A percentile compares a stretch with the other conserved stretches of the same genome.
Conservation (phyloP, 2,888 invertebrate species). For the Agriopis leucophaearia region DNA sequence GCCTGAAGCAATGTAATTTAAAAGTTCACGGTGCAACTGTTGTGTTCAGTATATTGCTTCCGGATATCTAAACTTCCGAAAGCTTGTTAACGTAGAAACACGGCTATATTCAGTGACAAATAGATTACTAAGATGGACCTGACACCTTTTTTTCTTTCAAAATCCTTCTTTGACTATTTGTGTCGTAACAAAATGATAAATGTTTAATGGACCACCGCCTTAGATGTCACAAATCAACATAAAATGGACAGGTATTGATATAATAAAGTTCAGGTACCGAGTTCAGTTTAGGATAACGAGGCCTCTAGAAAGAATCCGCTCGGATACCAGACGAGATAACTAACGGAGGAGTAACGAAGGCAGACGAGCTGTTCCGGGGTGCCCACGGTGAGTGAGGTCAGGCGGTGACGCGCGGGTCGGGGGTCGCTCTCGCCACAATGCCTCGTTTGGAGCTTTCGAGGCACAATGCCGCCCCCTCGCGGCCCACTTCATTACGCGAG, state of each 20-base stretch:
- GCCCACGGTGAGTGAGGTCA: slow-evolving; percentile 53
- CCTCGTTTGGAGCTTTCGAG: slow-evolving; percentile 70
- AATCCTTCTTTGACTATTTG: not conserved
- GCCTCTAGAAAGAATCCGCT: slow-evolving; percentile 8
- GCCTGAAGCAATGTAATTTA: slow-evolving; percentile 73
- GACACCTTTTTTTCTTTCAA: slow-evolving; percentile 13
- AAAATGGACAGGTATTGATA: slow-evolving; percentile 40
- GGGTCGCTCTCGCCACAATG: slow-evolving; percentile 78
- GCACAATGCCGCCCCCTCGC: slow-evolving; percentile 82
- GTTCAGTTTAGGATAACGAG: slow-evolving; percentile 51
- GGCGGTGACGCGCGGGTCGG: slow-evolving; percentile 74
- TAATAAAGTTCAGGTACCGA: slow-evolving; percentile 36
- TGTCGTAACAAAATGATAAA: slow-evolving; percentile 36
- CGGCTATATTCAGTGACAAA: slow-evolving; percentile 8
- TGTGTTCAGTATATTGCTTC: slow-evolving; percentile 60
- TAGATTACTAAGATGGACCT: not conserved
- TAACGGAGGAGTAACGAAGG: slow-evolving; percentile 9
- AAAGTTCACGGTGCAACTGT: slow-evolving; percentile 79
- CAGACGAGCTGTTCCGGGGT: slow-evolving; percentile 48
- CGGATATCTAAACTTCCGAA: slow-evolving; percentile 49
- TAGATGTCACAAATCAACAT: slow-evolving; percentile 37
- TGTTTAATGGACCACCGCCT: slow-evolving; percentile 35
- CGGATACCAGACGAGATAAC: slow-evolving; percentile 15
- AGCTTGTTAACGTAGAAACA: not conserved
- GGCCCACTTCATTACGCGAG: slow-evolving; percentile 85